These are phyloP conservation scores for Synergus laeviventris DNA, from an alignment of 2,888 invertebrate genomes.

Conservation along the genomic window DNA sequence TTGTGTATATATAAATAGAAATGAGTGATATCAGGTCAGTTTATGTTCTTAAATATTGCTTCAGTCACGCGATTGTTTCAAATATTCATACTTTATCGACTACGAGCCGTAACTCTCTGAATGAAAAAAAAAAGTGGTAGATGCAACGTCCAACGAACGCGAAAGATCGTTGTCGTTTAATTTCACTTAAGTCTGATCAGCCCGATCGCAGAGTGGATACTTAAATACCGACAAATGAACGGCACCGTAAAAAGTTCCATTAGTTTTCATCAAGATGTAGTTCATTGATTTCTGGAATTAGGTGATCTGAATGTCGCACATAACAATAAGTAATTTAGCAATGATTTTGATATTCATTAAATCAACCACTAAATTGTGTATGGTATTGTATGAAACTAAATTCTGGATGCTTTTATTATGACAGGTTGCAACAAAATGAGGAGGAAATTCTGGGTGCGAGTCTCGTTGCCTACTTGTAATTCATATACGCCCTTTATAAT, in stretches of 20 bases:
- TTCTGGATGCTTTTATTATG: constrained; percentile 4
- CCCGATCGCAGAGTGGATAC: background rate
- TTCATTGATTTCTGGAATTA: background rate
- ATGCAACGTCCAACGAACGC: constrained; percentile 2
- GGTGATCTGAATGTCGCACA: too few species aligned
- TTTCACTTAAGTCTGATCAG: constrained; percentile 28
- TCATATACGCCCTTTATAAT: constrained; percentile 57
- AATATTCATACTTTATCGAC: constrained; percentile 34
- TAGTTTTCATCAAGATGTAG: constrained; percentile 10
- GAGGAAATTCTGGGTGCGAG: constrained; percentile 25
- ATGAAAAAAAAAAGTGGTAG: background rate
- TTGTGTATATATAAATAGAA: background rate
- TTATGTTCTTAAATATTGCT: constrained; percentile 3
- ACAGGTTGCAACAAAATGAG: constrained; percentile 20
- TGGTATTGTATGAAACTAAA: background rate
- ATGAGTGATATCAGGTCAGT: background rate
- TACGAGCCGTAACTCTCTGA: background rate
- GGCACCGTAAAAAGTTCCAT: background rate
- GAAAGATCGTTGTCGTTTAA: constrained; percentile 22
- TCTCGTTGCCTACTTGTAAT: constrained; percentile 36
- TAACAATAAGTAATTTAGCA: too few species aligned
- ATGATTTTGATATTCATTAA: background rate
- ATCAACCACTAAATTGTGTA: background rate
- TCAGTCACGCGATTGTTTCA: constrained; percentile 30
- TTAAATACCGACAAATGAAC: constrained; percentile 1